These are phyloP conservation scores for Prietella phreatophila DNA, from an alignment of 2,113 vertebrate genomes.

Conservation along the genomic window DNA sequence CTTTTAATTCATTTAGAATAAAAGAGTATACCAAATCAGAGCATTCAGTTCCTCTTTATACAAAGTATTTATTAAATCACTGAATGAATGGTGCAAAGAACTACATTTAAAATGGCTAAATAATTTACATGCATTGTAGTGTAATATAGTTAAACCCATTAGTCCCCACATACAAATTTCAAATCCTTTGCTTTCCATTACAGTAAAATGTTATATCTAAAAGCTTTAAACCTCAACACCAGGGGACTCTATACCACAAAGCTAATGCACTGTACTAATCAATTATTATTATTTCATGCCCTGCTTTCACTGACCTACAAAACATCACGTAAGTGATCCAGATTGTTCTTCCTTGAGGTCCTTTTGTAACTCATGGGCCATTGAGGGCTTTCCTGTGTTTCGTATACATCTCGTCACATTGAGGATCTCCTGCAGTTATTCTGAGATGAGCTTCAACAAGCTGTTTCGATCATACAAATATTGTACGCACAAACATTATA, in stretches of 20 bases:
- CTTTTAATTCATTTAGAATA: not conserved
- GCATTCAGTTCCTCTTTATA: not conserved
- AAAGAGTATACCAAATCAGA: not conserved
- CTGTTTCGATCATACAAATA: no score
- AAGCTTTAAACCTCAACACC: not conserved
- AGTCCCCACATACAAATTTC: not conserved
- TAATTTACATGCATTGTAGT: not conserved
- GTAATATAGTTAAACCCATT: not conserved
- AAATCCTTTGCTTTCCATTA: not conserved
- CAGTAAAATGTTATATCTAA: not conserved
- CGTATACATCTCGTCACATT: constrained; percentile 33
- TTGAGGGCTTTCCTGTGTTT: constrained; percentile 33
- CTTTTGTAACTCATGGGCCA: not conserved
- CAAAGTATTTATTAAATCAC: not conserved
- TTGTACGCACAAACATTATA: not conserved
- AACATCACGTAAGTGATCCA: constrained; percentile 54
- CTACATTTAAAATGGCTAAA: not conserved
- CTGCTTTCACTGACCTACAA: constrained; percentile 57
- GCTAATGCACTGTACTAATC: not conserved
- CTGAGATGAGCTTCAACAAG: constrained; percentile 45
- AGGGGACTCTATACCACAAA: not conserved
- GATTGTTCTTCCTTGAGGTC: not conserved
- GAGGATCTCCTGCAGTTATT: constrained; percentile 52
- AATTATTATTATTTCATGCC: not conserved
- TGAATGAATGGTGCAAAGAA: not conserved